Evolutionary conservation across 2,113 vertebrate species (phyloP), one percentile per base, ranked within the genome.

Genomic region (Cisticola juncidis): DNA sequence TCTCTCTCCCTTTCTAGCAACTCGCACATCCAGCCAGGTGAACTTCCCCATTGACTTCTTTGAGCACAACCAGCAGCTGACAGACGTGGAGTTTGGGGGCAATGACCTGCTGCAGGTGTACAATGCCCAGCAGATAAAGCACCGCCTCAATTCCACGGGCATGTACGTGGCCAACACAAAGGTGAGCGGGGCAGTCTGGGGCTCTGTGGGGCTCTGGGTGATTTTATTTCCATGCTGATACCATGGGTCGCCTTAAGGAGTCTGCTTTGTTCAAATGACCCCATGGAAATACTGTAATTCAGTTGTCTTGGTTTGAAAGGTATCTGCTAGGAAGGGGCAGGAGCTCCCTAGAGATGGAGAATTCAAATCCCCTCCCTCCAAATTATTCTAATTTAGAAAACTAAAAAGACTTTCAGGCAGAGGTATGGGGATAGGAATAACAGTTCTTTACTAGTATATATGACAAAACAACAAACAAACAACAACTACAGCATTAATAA

Each of bases 31-130:
- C 79, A 99, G 98, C 97, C 99, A 99, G 90, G 98, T 99, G 93
- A 99, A 98, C n/a, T 99, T 99, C 95, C 99, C 99, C 36, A 99
- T 99, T n/a, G 99, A 99, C 97, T 99, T 99, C 97, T 99, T 99
- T 82, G 99, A 99, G 83, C 99, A 99, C 98, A 99, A 99, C 97
- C 99, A 99, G 95, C 99, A 99, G 84, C 98, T 99, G 80, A 99
- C 99, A 6, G 99, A 99, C 10, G 99, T 99, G 88, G 99, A 99
- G 95, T 99, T 99, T 14, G 99, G 99, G 4, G 99, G 99, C 45
- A 99, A 99, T 24, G 99, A 99, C 94, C 98, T 99, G 80, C 97
- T 99, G 81, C 99, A 99, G 96, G 99, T 99, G 80, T 99, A 99
- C 96, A 99, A 99, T 2, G 99, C 99, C 44, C 99, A 99, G 95